Evolutionary conservation across 2,797 vertebrate species (phyloP).

Genomic region (Enteromius argenteus): DNA sequence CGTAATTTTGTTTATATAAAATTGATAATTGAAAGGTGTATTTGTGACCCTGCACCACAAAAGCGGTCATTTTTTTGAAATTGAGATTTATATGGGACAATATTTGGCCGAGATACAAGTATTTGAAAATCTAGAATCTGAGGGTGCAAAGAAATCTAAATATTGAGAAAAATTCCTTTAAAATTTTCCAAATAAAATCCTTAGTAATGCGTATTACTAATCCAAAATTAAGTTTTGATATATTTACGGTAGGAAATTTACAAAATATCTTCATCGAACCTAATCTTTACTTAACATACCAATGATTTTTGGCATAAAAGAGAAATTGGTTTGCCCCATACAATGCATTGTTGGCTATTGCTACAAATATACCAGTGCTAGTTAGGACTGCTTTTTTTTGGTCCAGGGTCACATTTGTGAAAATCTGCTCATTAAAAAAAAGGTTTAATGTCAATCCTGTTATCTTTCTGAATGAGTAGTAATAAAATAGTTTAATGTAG

Average conservation of each 20-base stretch:
- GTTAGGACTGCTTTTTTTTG: background rate
- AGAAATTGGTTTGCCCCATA: accelerated
- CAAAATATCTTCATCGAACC: background rate
- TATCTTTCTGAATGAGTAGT: background rate
- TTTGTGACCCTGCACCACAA: background rate
- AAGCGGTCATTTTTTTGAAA: background rate
- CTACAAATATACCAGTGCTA: background rate
- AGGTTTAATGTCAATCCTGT: background rate
- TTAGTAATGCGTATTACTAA: background rate
- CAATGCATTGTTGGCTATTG: too few relatives aligned
- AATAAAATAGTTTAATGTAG: background rate
- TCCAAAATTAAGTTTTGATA: background rate
- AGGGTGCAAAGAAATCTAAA: background rate
- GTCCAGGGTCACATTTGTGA: background rate
- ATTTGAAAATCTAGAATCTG: background rate
- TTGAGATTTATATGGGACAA: background rate
- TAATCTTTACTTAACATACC: too few relatives aligned
- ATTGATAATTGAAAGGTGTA: background rate
- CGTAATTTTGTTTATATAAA: background rate
- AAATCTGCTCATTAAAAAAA: background rate
- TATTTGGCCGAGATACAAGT: background rate
- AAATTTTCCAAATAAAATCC: background rate
- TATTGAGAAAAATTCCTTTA: background rate
- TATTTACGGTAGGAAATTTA: background rate
- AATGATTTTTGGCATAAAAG: background rate